phyloP scores from a whole-genome alignment of 2,797 vertebrate genomes.

The Oryzias dopingdopingensis region DNA sequence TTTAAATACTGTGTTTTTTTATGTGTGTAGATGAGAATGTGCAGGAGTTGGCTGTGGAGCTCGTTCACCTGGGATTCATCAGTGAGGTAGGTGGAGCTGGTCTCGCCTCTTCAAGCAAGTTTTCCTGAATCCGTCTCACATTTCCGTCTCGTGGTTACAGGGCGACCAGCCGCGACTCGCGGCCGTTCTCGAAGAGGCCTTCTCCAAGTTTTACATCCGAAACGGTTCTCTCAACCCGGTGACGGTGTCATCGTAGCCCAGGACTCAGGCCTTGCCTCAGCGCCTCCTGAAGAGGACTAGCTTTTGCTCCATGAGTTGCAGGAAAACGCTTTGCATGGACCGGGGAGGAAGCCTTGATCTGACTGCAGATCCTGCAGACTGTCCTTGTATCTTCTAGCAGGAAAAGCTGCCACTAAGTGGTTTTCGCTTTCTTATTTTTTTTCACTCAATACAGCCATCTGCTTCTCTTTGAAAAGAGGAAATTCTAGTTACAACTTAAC shows the following conservation, averaged over 20 bases:
- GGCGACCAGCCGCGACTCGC: conserved; percentile 91
- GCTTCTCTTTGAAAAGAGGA: conserved; percentile 75
- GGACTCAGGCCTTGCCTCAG: conserved; percentile 40
- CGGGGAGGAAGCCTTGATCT: conserved; percentile 55
- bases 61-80: conserved; percentile 97
- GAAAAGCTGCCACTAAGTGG: conserved; percentile 72
- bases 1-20: neutral
- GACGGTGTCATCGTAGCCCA: conserved; percentile 91
- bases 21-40: conserved; percentile 90
- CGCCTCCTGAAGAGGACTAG: conserved; percentile 58
- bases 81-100: conserved; percentile 83
- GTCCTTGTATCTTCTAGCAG: conserved; percentile 59
- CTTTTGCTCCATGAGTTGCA: conserved; percentile 54
- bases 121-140: neutral
- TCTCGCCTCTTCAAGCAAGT: no score
- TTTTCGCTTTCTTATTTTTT: conserved; percentile 49
- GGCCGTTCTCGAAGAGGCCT: conserved; percentile 95
- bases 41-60: conserved; percentile 92
- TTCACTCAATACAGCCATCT: conserved; percentile 64
- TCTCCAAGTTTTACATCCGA: conserved; percentile 93
- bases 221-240: conserved; percentile 91
- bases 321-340: conserved; percentile 53
- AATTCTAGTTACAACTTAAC: conserved; percentile 59
- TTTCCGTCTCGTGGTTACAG: conserved; percentile 60
- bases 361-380: conserved; percentile 54